Base-by-base conservation (phyloP, 35 echinoderm and acorn worm genomes). In the Patiria miniata region DNA sequence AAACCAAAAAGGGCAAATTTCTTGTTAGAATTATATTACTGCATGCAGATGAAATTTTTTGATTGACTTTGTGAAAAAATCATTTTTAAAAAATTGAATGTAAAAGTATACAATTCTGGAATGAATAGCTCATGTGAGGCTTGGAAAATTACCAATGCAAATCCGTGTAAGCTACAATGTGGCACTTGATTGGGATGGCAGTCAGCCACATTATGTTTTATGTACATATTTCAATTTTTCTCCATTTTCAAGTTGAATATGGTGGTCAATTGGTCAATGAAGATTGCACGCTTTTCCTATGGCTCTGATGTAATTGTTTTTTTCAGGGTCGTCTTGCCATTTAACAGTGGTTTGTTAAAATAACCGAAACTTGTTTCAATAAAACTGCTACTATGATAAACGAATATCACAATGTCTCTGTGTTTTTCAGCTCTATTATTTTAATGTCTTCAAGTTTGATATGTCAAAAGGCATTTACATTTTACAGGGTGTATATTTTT, bases 201-300 rank as follows among this genome's bases (percentile, higher is more conserved):
- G 23, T 26, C 26, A 26, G 65, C 26, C 65, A 73, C 65, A 30
- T 26, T 47, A 47, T 47, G 42, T 47, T 73, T 60, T 60, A 60
- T 60, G 65, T 73, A 73, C 34, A 73, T 73, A 73, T 73, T 73
- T 73, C 26, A 22, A 73, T 12, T 32, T n/a, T 73, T 61, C 18
- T 73, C 65, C 65, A 73, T 73, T 73, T 60, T 73, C 65, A 73
- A 28, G 65, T 73, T 73, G 65, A n/a, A 73, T 36, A 73, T 73
- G 65, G 65, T 36, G 65, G 65, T 73, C 12, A 4, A 12, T 47
- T 47, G 42, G 42, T 47, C 42, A 47, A 73, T 8, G 8, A 30
- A 73, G 65, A 73, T 14, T 73, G 65, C 65, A 73, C 65, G 65
- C 65, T 36, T 73, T 12, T 60, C 65, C 26, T 10, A 28, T 23